A percentile compares a stretch with the other conserved stretches of the same genome.
Conservation (phyloP, 1,140 invertebrate genomes). For the Vanessa atalanta region DNA sequence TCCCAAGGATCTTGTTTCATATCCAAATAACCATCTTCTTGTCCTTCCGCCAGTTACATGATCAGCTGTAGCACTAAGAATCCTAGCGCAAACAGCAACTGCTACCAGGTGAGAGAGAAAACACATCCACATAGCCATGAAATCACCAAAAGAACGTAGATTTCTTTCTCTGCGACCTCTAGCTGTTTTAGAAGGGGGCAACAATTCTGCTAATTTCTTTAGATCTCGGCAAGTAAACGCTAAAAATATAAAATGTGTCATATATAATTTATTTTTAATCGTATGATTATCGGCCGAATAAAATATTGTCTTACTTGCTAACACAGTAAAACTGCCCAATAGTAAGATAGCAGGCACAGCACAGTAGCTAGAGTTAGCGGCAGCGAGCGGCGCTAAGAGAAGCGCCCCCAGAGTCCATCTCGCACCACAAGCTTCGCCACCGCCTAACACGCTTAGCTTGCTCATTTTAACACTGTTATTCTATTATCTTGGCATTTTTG, state of each 20-base stretch:
- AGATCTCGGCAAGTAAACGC: constrained; percentile 69
- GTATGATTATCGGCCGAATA: no score
- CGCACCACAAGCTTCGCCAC: constrained; percentile 66
- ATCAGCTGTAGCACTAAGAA: constrained; percentile 84
- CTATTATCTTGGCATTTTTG: constrained; percentile 49
- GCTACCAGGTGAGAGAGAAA: constrained; percentile 83
- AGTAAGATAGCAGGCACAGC: constrained; percentile 65
- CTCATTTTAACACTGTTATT: constrained; percentile 50
- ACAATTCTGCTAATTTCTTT: constrained; percentile 63
- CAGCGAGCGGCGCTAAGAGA: constrained; percentile 66
- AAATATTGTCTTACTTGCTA: constrained; percentile 58
- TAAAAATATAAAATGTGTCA: constrained; percentile 39
- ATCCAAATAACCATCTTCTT: constrained; percentile 81
- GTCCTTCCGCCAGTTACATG: constrained; percentile 83
- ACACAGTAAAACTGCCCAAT: constrained; percentile 52
- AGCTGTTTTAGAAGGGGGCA: constrained; percentile 66
- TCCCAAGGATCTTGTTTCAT: constrained; percentile 81
- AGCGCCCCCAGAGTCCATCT: constrained; percentile 70
- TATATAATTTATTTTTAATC: background rate
- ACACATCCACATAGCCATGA: constrained; percentile 83
- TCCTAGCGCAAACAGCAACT: constrained; percentile 83
- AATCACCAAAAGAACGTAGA: constrained; percentile 73
- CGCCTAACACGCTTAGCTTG: constrained; percentile 55
- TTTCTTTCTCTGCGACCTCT: constrained; percentile 70
- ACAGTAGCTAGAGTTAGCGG: constrained; percentile 70